Evolutionary conservation across 2,113 vertebrate genomes (phyloP).

Genomic region (Pachycephala philippinensis): DNA sequence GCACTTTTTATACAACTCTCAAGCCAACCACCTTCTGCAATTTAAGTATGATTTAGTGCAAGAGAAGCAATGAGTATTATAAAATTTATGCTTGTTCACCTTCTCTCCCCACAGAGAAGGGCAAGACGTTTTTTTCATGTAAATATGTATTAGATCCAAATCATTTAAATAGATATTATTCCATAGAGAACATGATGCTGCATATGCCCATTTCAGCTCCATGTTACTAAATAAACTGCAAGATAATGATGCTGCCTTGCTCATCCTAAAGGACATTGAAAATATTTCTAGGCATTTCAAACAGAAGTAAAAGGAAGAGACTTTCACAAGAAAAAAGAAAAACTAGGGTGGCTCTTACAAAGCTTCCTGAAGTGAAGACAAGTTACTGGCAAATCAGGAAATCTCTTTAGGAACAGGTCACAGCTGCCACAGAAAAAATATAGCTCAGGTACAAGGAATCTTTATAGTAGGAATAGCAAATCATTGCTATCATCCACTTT

Average conservation of each 20-base stretch:
- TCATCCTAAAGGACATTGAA: conserved; percentile 27
- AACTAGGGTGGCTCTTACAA: neutral
- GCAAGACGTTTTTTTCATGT: conserved; percentile 50
- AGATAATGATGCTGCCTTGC: neutral
- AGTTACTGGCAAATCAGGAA: neutral
- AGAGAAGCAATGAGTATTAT: conserved; percentile 40
- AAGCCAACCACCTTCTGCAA: conserved; percentile 55
- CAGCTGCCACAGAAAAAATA: neutral
- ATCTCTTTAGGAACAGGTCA: neutral
- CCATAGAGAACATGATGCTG: conserved; percentile 50
- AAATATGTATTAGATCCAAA: conserved; percentile 60
- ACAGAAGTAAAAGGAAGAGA: neutral
- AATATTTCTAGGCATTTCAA: conserved; percentile 7
- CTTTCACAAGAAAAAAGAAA: neutral
- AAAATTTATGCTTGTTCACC: conserved; percentile 62
- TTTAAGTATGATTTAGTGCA: conserved; percentile 59
- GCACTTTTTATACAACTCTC: conserved; percentile 53
- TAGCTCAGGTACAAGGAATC: neutral
- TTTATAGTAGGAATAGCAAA: neutral
- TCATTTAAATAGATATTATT: conserved; percentile 56
- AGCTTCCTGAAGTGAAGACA: neutral
- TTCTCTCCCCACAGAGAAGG: conserved; percentile 52
- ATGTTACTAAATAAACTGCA: conserved; percentile 53
- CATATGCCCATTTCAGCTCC: conserved; percentile 37
- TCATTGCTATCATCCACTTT: neutral